These are phyloP conservation scores for Nipponacmea schrenckii DNA, from an alignment of 2,888 invertebrate species.

Conservation along the genomic window DNA sequence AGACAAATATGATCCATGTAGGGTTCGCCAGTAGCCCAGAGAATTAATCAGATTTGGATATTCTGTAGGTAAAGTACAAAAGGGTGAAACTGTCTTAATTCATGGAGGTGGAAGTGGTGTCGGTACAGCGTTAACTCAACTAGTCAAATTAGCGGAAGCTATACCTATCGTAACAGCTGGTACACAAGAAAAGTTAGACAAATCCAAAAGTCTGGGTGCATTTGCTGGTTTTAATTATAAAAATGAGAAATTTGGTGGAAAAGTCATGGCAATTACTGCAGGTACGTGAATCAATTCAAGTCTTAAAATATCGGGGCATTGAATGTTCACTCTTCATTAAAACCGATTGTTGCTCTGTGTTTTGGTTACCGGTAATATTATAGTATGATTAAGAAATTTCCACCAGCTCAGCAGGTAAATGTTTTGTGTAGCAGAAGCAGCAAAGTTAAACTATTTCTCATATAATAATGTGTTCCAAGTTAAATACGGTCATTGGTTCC, in stretches of 20 bases:
- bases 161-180: slow-evolving; percentile 65
- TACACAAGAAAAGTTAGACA: slow-evolving; percentile 57
- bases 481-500: too few species aligned
- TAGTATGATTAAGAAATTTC: too few species aligned
- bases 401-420: too few species aligned
- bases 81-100: slow-evolving; percentile 64
- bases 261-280: slow-evolving; percentile 55
- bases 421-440: too few species aligned
- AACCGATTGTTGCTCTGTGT: too few species aligned
- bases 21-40: too few species aligned
- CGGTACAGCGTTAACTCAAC: slow-evolving; percentile 67
- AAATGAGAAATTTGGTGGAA: slow-evolving; percentile 54
- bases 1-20: too few species aligned
- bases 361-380: too few species aligned
- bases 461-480: too few species aligned
- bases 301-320: neutral
- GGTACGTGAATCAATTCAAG: slow-evolving; percentile 41
- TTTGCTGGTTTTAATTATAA: slow-evolving; percentile 65
- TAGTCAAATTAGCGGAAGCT: slow-evolving; percentile 56
- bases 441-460: too few species aligned
- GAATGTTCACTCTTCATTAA: too few species aligned
- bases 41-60: too few species aligned
- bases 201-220: slow-evolving; percentile 61
- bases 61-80: slow-evolving; percentile 52
- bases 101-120: slow-evolving; percentile 69